These are phyloP conservation scores for Cynodonichthys magdalenae DNA, from an alignment of 2,797 vertebrate species.

Conservation along the genomic window DNA sequence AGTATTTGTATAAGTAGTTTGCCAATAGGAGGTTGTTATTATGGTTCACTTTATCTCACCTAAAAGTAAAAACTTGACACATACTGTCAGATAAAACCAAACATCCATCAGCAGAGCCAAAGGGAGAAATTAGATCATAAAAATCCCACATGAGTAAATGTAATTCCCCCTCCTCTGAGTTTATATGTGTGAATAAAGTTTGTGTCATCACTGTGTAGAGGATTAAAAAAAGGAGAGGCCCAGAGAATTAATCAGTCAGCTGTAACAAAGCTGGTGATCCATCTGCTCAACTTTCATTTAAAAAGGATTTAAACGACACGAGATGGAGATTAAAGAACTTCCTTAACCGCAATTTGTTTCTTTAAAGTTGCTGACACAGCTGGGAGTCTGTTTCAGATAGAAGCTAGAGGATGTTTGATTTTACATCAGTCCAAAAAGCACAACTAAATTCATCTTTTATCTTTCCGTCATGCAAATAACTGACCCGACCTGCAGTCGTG, in stretches of 20 bases:
- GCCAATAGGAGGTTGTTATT: background rate
- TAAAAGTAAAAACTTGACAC: slow-evolving; percentile 23
- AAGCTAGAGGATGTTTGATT: background rate
- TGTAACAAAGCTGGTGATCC: slow-evolving; percentile 33
- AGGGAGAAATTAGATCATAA: slow-evolving; percentile 4
- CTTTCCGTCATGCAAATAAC: slow-evolving; percentile 20
- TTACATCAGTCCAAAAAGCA: background rate
- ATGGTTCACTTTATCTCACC: background rate
- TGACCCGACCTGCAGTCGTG: slow-evolving; percentile 34
- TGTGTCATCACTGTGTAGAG: background rate
- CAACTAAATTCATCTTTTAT: slow-evolving; percentile 3
- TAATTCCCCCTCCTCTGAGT: slow-evolving; percentile 10
- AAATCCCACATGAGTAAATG: slow-evolving; percentile 6
- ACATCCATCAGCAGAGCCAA: background rate
- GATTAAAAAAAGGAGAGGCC: background rate
- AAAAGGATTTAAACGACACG: slow-evolving; percentile 63
- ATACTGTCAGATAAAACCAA: slow-evolving; percentile 20
- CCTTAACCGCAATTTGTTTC: slow-evolving; percentile 25
- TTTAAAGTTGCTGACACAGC: slow-evolving; percentile 8
- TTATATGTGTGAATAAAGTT: slow-evolving; percentile 28
- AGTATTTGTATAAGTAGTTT: background rate
- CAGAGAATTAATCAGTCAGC: slow-evolving; percentile 21
- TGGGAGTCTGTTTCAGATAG: background rate
- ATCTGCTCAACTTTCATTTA: slow-evolving; percentile 62
- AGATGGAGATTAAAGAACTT: slow-evolving; percentile 52